Base-by-base conservation (phyloP, 1,140 invertebrate genomes). In the Eupeodes corollae region DNA sequence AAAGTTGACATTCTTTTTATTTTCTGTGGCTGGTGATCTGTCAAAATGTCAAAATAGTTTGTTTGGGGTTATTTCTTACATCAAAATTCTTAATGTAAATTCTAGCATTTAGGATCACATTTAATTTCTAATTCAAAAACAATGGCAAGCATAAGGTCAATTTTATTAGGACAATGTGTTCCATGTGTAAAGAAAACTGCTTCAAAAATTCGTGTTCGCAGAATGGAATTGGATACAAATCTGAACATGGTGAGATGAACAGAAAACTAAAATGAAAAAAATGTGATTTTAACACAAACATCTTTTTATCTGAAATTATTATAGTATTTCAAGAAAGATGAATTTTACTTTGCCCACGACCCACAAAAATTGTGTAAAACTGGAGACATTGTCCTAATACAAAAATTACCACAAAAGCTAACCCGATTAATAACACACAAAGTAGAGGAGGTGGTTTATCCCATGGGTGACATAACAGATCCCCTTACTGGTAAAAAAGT, bases 401-500 rank as follows among this genome's bases (percentile, higher is more conserved):
- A 88, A 64, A 73, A 77, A 52, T 64, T 91, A 26, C 78, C 82
- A 11, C 59, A 80, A 46, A 83, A 80, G 66, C 50, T 88, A 46
- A 86, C 86, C 1, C 78, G 78, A 42, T 66, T 86, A 12, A 86
- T 91, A 5, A 82, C 83, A 8, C 87, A 91, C 56, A 74, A 80
- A 70, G 76, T 92, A 2, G 71, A 85, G 57, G 79, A 89, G 64
- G 76, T 91, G 13, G 75, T 92, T 19, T 87, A 86, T 69, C 82
- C 82, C 15, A 70, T 82, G 52, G 89, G 89, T 52, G 86, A 92
- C 71, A 71, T 89, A 14, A 84, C 77, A 38, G 86, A 89, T 71
- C 88, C 88, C 31, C 68, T 91, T 18, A 86, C 84, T 52, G 82
- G 83, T 21, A 88, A 88, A 61, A 85, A 86, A 68, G 77, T 83